Evolutionary conservation across 2,797 vertebrate species (phyloP).

Genomic region (Galaxias olidus): DNA sequence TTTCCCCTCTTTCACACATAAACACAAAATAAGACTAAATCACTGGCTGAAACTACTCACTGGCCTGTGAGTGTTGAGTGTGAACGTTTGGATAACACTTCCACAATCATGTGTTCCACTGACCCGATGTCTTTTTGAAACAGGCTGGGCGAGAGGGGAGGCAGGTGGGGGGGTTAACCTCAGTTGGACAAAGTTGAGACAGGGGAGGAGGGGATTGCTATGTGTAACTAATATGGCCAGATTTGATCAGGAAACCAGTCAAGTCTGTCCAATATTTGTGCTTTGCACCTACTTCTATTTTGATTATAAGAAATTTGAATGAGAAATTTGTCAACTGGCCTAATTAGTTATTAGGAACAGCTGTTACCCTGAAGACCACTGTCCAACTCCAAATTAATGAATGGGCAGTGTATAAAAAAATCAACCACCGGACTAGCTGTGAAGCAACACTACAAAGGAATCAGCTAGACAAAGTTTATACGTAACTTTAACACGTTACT

Average conservation of each 20-base stretch:
- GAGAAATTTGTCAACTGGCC: neutral
- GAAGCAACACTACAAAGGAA: no score
- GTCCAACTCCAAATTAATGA: neutral
- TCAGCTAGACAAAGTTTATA: no score
- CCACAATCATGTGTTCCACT: neutral
- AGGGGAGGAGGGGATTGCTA: neutral
- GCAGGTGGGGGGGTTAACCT: neutral
- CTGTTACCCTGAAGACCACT: neutral
- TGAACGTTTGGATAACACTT: neutral
- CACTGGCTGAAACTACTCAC: no score
- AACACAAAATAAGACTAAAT: neutral
- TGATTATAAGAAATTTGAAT: no score
- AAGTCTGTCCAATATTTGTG: conserved; percentile 42
- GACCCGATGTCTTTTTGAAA: conserved; percentile 19
- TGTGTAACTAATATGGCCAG: conserved; percentile 32
- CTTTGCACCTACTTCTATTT: no score
- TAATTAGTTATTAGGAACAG: neutral
- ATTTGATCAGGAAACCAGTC: conserved; percentile 35
- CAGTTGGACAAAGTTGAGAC: no score
- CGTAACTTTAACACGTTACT: no score
- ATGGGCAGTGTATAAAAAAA: no score
- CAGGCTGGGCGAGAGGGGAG: conserved; percentile 2
- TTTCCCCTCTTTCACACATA: neutral
- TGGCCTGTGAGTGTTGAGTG: no score
- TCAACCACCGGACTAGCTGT: no score